phyloP scores from a whole-genome alignment of 2,888 invertebrate genomes.

The Aleiodes alternator region DNA sequence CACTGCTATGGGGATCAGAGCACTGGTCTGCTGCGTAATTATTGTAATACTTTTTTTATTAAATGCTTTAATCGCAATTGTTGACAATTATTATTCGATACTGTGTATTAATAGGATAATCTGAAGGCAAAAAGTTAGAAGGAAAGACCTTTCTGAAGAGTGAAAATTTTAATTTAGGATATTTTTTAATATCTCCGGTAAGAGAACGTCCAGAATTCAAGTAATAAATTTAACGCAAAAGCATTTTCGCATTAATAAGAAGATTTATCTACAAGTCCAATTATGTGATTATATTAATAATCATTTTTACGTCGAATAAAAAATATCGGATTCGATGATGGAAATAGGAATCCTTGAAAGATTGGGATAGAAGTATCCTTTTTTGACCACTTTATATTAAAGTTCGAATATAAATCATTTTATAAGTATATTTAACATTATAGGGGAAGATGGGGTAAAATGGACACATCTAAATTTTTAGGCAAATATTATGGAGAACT shows the following conservation, averaged over 20 bases:
- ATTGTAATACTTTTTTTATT: background rate
- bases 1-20: slow-evolving; percentile 84
- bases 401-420: no score
- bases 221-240: background rate
- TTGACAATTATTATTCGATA: background rate
- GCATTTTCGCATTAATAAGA: background rate
- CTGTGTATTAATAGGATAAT: no score
- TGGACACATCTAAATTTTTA: no score
- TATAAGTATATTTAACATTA: no score
- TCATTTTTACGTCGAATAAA: background rate
- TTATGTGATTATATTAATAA: slow-evolving; percentile 21
- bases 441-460: no score
- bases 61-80: background rate
- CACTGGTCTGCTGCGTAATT: slow-evolving; percentile 79
- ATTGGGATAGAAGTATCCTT: no score
- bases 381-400: no score
- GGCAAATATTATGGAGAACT: no score
- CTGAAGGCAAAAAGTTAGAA: no score
- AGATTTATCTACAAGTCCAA: background rate
- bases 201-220: slow-evolving; percentile 26
- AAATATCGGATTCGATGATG: background rate
- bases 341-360: no score
- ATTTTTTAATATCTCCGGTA: slow-evolving; percentile 24
- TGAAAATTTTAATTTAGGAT: background rate
- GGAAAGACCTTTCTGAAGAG: no score